Evolutionary conservation across 2,113 vertebrate genomes (phyloP), one percentile per base, ranked within the genome.

Genomic region (Poecilia latipinna): DNA sequence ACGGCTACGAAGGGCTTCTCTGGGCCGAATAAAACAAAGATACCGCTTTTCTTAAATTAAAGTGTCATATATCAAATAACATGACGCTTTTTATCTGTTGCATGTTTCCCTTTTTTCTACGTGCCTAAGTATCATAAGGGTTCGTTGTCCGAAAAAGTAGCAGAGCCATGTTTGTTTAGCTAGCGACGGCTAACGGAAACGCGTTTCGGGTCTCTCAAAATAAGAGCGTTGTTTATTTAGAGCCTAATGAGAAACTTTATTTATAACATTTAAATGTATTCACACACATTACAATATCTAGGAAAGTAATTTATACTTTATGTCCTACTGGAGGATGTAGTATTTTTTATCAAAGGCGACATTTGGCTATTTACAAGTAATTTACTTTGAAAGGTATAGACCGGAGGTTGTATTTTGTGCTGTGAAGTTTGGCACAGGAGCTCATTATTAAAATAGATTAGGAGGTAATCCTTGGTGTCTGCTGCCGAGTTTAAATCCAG

Each of bases 91-190:
- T 70, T 44, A 42, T 28, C 29, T 26, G 75, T 64, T 24, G 69
- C 85, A 82, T 72, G 22, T 60, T 76, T 48, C 12, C 61, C 24
- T n/a, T n/a, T 10, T 61, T 51, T 12, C 7, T 12, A 64, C 8
- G 31, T 24, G 39, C 29, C 81, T 86, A 83, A 42, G 85, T 83
- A 61, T 80, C 70, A 8, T 81, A 74, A 63, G 77, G 61, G 33
- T 68, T 28, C 48, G 79, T 37, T 8, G 70, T 75, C 51, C 64
- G 78, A 77, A 51, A 70, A 70, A 75, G 74, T 78, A 74, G 75
- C 77, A 75, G 68, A 90, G 90, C 85, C 93, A 94, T 94, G 91
- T 94, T 93, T 89, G 84, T 88, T 90, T 88, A 88, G 85, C 84
- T 85, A 66, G 77, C 74, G 72, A 82, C 60, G 33, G 8, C 17